phyloP scores from a whole-genome alignment of 30 jellyfish, hydroid and myxozoan species.

The Aurelia aurita region DNA sequence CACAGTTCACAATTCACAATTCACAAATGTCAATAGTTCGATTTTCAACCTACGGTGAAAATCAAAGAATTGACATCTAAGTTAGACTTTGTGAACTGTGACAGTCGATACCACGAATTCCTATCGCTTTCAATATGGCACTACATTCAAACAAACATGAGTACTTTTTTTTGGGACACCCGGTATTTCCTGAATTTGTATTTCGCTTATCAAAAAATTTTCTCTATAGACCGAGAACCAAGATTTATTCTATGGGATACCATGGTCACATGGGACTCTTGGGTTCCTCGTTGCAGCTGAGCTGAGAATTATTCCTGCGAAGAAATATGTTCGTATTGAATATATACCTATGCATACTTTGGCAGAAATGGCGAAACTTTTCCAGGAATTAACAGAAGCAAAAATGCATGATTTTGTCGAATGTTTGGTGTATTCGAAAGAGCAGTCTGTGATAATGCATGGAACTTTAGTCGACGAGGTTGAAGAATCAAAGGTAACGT shows the following conservation, averaged over 20 bases:
- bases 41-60: too few species aligned
- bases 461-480: slow-evolving; percentile 42
- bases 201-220: neutral
- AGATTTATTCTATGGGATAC: slow-evolving; percentile 63
- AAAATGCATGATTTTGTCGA: slow-evolving; percentile 63
- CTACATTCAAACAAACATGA: too few species aligned
- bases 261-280: slow-evolving; percentile 79
- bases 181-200: neutral
- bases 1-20: too few species aligned
- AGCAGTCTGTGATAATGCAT: slow-evolving; percentile 50
- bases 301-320: slow-evolving; percentile 65
- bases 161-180: too few species aligned
- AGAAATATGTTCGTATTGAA: slow-evolving; percentile 43
- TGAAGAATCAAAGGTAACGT: slow-evolving; percentile 32
- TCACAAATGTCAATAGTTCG: too few species aligned
- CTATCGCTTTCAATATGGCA: too few species aligned
- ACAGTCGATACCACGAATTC: too few species aligned
- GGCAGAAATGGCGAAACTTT: slow-evolving; percentile 15
- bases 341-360: slow-evolving; percentile 29
- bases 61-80: too few species aligned
- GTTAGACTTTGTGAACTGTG: too few species aligned
- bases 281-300: slow-evolving; percentile 75
- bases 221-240: slow-evolving; percentile 39
- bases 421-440: slow-evolving; percentile 60
- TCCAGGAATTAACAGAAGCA: slow-evolving; percentile 16